Percentiles rank a stretch among this genome's conserved stretches.
Conservation (phyloP, 2,113 vertebrate genomes). For the Eonycteris spelaea region DNA sequence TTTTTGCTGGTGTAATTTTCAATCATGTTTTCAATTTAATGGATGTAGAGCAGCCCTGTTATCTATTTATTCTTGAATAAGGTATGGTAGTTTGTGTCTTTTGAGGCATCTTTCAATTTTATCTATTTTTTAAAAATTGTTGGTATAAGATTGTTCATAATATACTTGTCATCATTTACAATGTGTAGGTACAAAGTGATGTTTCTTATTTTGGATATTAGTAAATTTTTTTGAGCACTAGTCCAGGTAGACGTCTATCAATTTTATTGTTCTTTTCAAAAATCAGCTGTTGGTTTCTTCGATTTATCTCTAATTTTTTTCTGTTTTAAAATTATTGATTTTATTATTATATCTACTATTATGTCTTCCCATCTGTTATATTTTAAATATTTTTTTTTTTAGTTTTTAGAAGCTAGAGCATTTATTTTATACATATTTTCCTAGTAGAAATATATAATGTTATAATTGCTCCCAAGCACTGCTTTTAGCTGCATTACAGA, state of each 20-base stretch:
- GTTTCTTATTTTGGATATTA: neutral
- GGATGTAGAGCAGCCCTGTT: neutral
- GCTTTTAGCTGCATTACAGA: neutral
- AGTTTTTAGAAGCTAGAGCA: neutral
- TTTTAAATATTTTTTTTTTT: neutral
- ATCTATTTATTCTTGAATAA: neutral
- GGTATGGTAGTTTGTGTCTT: neutral
- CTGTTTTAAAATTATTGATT: neutral
- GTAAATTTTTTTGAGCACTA: neutral
- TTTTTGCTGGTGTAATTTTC: neutral
- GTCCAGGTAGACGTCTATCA: neutral
- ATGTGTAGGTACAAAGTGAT: neutral
- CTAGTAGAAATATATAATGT: neutral
- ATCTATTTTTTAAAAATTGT: neutral
- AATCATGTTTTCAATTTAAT: neutral
- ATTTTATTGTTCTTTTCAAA: neutral
- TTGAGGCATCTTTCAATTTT: neutral
- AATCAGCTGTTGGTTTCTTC: neutral
- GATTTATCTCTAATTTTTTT: neutral
- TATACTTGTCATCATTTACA: neutral
- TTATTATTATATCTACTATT: neutral
- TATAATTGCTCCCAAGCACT: neutral
- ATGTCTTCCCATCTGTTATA: neutral
- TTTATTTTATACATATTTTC: neutral
- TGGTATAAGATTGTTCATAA: neutral